Conservation (phyloP, 2,888 invertebrate species). For the Bibio marci region DNA sequence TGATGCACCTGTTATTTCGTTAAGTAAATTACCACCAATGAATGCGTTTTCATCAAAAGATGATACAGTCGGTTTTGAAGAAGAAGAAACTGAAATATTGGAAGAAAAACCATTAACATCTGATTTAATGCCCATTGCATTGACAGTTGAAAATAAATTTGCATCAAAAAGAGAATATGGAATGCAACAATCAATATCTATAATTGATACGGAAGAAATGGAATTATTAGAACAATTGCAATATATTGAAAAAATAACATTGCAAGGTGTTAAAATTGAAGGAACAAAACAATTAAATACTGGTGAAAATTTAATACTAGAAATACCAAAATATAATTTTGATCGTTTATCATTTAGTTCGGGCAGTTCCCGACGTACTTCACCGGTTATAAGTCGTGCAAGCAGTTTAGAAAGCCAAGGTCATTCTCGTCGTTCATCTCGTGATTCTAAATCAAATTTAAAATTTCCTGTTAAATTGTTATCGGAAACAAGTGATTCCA, state of each 20-base stretch:
- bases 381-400: slow-evolving; percentile 27
- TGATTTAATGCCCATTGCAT: slow-evolving; percentile 18
- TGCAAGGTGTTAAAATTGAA: slow-evolving; percentile 29
- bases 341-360: slow-evolving; percentile 29
- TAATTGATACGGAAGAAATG: slow-evolving; percentile 40
- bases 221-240: slow-evolving; percentile 35
- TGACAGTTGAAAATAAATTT: slow-evolving; percentile 21
- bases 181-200: slow-evolving; percentile 28
- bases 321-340: slow-evolving; percentile 28
- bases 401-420: slow-evolving; percentile 28
- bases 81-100: slow-evolving; percentile 43
- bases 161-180: slow-evolving; percentile 17
- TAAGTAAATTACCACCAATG: slow-evolving; percentile 61
- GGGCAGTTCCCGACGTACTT: slow-evolving; percentile 27
- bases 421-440: slow-evolving; percentile 5
- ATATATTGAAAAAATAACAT: slow-evolving; percentile 27
- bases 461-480: too few species aligned
- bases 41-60: slow-evolving; percentile 81
- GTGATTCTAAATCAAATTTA: too few species aligned
- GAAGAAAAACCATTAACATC: slow-evolving; percentile 37
- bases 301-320: slow-evolving; percentile 27
- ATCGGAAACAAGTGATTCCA: too few species aligned
- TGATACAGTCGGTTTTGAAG: slow-evolving; percentile 66
- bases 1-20: slow-evolving; percentile 66
- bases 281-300: slow-evolving; percentile 23